phyloP scores from a whole-genome alignment of 2,113 vertebrate species.

The Ginglymostoma cirratum region DNA sequence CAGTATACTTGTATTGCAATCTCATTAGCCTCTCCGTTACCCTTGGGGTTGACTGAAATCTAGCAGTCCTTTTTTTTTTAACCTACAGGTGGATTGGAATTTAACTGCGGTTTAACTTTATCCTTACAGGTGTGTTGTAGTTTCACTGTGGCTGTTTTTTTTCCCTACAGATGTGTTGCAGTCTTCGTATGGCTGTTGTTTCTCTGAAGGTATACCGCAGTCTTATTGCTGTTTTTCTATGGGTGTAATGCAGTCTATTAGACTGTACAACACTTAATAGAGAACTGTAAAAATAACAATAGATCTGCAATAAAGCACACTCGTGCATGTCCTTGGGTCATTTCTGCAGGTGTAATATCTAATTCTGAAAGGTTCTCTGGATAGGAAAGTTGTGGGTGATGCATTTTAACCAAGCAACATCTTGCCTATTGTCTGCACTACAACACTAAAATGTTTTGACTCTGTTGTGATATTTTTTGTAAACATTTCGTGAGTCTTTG shows the following conservation, averaged over 20 bases:
- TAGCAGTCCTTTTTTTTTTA: not conserved
- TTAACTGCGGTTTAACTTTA: not conserved
- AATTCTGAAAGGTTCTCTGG: not conserved
- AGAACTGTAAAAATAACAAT: not conserved
- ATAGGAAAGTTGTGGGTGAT: not conserved
- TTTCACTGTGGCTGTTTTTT: not conserved
- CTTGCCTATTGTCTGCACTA: not conserved
- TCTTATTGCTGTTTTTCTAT: not conserved
- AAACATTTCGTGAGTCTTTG: not conserved
- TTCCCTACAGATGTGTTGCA: not conserved
- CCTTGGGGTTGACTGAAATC: not conserved
- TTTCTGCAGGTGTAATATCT: conserved; percentile 24
- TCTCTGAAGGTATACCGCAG: not conserved
- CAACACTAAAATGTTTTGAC: not conserved
- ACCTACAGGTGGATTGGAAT: not conserved
- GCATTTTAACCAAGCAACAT: not conserved
- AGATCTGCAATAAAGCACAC: not conserved
- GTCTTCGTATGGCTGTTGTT: conserved; percentile 10
- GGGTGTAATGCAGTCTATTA: not conserved
- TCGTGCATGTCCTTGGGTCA: not conserved
- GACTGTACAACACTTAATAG: not conserved
- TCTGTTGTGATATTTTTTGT: not conserved
- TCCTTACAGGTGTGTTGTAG: not conserved
- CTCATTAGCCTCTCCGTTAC: not conserved
- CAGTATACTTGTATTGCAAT: not conserved